These are phyloP conservation scores for Punctoribates punctum DNA, from an alignment of 2,888 invertebrate species.

Conservation along the genomic window DNA sequence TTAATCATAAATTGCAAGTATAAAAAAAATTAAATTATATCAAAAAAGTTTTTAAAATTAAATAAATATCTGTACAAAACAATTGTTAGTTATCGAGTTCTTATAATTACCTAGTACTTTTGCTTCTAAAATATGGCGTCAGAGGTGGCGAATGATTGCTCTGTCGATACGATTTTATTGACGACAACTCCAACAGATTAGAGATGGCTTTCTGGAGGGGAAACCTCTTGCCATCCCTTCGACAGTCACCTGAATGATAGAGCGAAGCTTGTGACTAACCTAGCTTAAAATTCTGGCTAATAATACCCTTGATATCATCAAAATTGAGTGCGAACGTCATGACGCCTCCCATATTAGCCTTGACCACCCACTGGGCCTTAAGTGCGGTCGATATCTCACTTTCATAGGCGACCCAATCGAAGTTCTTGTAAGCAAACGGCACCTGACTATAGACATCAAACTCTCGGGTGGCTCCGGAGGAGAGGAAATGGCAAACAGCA, in stretches of 20 bases:
- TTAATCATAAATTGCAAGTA: too few relatives aligned
- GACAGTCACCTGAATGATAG: slow-evolving; percentile 44
- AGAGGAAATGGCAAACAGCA: slow-evolving; percentile 64
- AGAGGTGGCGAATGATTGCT: background rate
- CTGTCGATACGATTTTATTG: slow-evolving; percentile 33
- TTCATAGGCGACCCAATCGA: slow-evolving; percentile 81
- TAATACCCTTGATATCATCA: slow-evolving; percentile 62
- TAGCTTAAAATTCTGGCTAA: background rate
- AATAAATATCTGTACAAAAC: too few relatives aligned
- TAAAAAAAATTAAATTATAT: too few relatives aligned
- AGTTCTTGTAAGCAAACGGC: slow-evolving; percentile 67
- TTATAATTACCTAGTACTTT: too few relatives aligned
- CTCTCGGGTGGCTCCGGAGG: slow-evolving; percentile 59
- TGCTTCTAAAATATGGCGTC: background rate
- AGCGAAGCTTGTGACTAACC: background rate
- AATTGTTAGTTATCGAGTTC: too few relatives aligned
- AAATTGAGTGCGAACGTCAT: slow-evolving; percentile 79
- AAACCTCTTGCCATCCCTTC: slow-evolving; percentile 51
- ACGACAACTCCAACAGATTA: slow-evolving; percentile 35
- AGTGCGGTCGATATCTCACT: slow-evolving; percentile 65
- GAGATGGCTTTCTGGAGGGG: slow-evolving; percentile 51
- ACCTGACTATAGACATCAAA: slow-evolving; percentile 69
- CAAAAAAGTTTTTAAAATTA: too few relatives aligned
- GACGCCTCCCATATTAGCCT: slow-evolving; percentile 64
- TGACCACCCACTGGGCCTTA: slow-evolving; percentile 57